A percentile compares a stretch with the other conserved stretches of the same genome.
These are phyloP conservation scores for Hyposoter dolosus DNA, from an alignment of 2,888 invertebrate species.

Conservation along the genomic window DNA sequence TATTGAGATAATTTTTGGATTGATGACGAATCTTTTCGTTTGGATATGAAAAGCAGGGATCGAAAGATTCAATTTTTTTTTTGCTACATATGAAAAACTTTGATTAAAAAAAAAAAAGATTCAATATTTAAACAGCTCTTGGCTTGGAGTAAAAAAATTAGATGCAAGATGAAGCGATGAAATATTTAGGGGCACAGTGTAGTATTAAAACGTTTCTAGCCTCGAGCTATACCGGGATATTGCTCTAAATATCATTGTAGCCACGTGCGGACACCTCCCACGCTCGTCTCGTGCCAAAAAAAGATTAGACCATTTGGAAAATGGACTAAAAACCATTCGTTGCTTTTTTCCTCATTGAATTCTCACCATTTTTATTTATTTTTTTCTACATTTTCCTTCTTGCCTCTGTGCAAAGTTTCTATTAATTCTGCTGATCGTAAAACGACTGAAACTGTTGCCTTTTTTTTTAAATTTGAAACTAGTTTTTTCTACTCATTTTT, in stretches of 20 bases:
- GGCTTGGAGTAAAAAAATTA: neutral
- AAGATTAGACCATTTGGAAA: slow-evolving; percentile 57
- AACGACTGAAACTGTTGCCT: neutral
- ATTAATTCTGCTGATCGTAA: neutral
- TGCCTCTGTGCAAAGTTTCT: neutral
- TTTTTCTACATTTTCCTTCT: neutral
- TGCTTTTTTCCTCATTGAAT: neutral
- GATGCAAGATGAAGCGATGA: neutral
- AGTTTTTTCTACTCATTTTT: neutral
- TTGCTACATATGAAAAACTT: neutral
- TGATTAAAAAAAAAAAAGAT: neutral
- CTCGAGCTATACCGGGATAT: slow-evolving; percentile 45
- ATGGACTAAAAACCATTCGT: slow-evolving; percentile 37
- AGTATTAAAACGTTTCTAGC: slow-evolving; percentile 66
- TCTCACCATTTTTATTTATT: neutral
- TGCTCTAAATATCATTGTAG: slow-evolving; percentile 39
- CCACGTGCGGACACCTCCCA: slow-evolving; percentile 68
- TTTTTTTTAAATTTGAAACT: neutral
- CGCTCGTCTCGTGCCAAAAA: slow-evolving; percentile 67
- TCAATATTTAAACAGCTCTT: neutral
- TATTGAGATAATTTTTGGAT: neutral
- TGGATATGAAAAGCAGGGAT: neutral
- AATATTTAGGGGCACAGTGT: slow-evolving; percentile 11
- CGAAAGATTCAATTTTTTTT: neutral
- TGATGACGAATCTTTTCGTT: neutral